Conservation (phyloP, 2,113 vertebrate genomes). For the Edolisoma coerulescens region DNA sequence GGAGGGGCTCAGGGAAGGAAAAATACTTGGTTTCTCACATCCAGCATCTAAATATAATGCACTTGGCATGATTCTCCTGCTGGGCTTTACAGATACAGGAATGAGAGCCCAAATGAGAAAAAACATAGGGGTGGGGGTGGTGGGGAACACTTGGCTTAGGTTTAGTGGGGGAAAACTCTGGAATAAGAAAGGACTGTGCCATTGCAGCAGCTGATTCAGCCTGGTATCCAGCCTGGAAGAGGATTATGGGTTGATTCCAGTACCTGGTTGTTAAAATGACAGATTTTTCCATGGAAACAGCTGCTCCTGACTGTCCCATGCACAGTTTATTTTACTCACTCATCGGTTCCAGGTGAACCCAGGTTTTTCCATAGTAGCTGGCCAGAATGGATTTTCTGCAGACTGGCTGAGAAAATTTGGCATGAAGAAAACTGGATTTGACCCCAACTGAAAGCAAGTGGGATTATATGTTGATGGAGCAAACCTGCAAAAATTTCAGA, state of each 20-base stretch:
- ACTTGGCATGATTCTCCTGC: not conserved
- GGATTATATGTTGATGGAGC: not conserved
- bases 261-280: not conserved
- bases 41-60: not conserved
- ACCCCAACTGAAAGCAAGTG: not conserved
- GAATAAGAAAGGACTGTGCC: not conserved
- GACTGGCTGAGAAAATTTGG: not conserved
- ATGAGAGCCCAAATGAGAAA: not conserved
- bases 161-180: not conserved
- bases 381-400: not conserved
- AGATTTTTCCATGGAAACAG: conserved; percentile 16
- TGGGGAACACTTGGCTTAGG: not conserved
- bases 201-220: not conserved
- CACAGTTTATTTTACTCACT: not conserved
- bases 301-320: not conserved
- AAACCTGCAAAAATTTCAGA: not conserved
- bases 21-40: not conserved
- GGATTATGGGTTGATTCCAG: not conserved
- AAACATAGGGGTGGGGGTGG: not conserved
- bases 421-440: not conserved
- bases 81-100: not conserved
- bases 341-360: not conserved
- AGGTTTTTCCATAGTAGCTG: conserved; percentile 1
- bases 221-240: not conserved
- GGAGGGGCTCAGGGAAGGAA: not conserved